These are phyloP conservation scores for Neocrepidodera transversa DNA, from an alignment of 2,888 invertebrate genomes.

Conservation along the genomic window DNA sequence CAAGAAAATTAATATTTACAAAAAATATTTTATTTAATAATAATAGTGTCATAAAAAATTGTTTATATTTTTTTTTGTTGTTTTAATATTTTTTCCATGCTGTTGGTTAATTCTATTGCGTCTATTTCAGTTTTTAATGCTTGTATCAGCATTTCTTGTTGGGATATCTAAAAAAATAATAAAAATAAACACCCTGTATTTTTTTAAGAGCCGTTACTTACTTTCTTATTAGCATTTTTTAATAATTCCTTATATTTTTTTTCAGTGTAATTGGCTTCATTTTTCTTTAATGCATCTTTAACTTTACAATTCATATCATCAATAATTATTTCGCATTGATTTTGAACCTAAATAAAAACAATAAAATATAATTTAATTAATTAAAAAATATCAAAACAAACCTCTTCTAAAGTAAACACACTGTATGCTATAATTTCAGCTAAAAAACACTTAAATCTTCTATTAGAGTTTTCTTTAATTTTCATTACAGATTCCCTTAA, in stretches of 20 bases:
- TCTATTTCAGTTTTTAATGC: neutral
- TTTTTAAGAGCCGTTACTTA: no score
- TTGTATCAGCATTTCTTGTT: neutral
- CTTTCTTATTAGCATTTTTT: neutral
- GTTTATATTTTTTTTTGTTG: neutral
- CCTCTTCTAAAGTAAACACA: constrained; percentile 1
- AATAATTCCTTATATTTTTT: neutral
- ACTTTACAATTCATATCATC: neutral
- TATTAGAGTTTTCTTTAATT: neutral
- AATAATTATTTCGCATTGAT: neutral
- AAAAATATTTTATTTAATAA: no score
- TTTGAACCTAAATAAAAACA: neutral
- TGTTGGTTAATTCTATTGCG: neutral
- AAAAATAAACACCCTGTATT: neutral
- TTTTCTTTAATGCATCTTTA: neutral
- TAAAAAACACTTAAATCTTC: neutral
- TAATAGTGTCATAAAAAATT: no score
- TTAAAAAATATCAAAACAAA: neutral
- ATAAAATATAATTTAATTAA: neutral
- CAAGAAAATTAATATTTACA: no score
- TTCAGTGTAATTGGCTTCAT: neutral
- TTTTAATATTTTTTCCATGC: neutral
- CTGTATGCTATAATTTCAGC: constrained; percentile 6
- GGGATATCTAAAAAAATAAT: neutral
- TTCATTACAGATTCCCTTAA: neutral